A percentile compares a stretch with the other conserved stretches of the same genome.
Evolutionary conservation across 2,113 vertebrate species (phyloP).

Genomic region (Poecilia latipinna): DNA sequence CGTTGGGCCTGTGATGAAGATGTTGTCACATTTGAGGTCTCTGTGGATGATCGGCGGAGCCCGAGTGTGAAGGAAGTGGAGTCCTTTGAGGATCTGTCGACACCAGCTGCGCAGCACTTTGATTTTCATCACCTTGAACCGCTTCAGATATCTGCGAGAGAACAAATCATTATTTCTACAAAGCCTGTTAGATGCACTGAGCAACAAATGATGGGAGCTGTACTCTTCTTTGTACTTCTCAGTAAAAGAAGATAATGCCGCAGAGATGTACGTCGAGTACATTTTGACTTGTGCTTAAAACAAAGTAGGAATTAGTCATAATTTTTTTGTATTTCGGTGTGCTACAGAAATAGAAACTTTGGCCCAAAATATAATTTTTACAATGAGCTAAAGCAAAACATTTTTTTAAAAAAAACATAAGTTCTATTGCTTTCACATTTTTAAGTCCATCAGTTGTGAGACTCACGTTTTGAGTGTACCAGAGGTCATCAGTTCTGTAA

Average conservation of each 20-base stretch:
- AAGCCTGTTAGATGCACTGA: not conserved
- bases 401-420: not conserved
- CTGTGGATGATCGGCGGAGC: slow-evolving; percentile 97
- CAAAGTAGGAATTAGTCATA: not conserved
- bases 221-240: not conserved
- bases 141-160: slow-evolving; percentile 89
- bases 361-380: not conserved
- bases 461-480: slow-evolving; percentile 98
- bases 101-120: slow-evolving; percentile 98
- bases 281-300: not conserved
- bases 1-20: slow-evolving; percentile 98
- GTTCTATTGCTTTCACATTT: not conserved
- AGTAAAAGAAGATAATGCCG: not conserved
- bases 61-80: slow-evolving; percentile 96
- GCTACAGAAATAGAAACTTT: not conserved
- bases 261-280: not conserved
- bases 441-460: not conserved
- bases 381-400: not conserved
- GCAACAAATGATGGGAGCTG: not conserved
- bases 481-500: slow-evolving; percentile 98
- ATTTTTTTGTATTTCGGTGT: not conserved
- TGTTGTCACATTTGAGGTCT: slow-evolving; percentile 98
- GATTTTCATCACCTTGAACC: slow-evolving; percentile 99
- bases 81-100: slow-evolving; percentile 96
- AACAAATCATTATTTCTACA: slow-evolving; percentile 11